Conservation (phyloP, 2,113 vertebrate genomes). For the Thamnophis sirtalis region DNA sequence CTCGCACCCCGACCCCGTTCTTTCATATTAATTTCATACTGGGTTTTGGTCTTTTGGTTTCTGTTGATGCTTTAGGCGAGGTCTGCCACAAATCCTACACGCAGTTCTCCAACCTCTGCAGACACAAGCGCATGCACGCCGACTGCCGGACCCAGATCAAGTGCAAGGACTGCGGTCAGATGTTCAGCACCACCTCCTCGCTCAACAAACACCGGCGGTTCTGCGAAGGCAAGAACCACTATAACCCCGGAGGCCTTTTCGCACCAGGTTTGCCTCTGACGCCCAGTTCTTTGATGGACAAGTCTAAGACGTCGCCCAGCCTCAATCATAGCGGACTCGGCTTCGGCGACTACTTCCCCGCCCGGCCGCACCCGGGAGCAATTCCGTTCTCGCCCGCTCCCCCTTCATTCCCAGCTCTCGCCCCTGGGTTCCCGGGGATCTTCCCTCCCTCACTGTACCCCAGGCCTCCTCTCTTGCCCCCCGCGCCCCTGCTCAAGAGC, state of each 20-base stretch:
- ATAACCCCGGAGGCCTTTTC: conserved; percentile 83
- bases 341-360: conserved; percentile 90
- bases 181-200: conserved; percentile 99
- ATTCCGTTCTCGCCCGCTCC: conserved; percentile 84
- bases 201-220: conserved; percentile 99
- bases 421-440: conserved; percentile 86
- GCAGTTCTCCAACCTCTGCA: conserved; percentile 99
- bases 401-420: conserved; percentile 76
- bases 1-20: fast-evolving
- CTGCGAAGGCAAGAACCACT: conserved; percentile 99
- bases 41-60: conserved; percentile 54
- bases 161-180: conserved; percentile 98
- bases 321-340: conserved; percentile 87
- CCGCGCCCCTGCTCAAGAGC: conserved; percentile 88
- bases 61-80: conserved; percentile 85
- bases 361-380: conserved; percentile 82
- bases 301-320: conserved; percentile 82
- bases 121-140: conserved; percentile 98
- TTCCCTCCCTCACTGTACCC: conserved; percentile 92
- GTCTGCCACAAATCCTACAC: conserved; percentile 99
- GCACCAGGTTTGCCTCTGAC: conserved; percentile 87
- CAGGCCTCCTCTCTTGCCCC: conserved; percentile 88
- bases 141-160: conserved; percentile 99
- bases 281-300: conserved; percentile 89
- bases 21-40: conserved; percentile 62